Conservation (phyloP, 2,113 vertebrate species). For the Ctenomys sociabilis region DNA sequence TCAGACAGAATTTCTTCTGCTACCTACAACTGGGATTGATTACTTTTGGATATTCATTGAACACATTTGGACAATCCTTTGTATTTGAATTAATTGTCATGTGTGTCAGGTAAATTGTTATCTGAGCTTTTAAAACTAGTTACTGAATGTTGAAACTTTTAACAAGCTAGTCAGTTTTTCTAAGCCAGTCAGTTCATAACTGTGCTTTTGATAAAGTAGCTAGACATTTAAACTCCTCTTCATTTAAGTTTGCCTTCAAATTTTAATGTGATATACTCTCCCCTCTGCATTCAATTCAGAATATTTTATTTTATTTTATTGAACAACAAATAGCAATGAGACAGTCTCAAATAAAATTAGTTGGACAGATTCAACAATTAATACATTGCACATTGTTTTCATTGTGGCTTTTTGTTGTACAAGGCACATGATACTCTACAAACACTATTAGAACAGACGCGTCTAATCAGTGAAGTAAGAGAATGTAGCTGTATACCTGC, state of each 20-base stretch:
- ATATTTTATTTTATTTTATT: no score
- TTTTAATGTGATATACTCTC: conserved; percentile 27
- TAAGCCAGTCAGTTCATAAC: not conserved
- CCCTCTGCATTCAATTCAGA: not conserved
- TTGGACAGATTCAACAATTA: no score
- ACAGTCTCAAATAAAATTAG: no score
- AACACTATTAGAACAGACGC: no score
- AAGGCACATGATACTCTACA: no score
- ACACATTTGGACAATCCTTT: not conserved
- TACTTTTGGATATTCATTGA: not conserved
- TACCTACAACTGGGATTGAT: not conserved
- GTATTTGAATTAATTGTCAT: conserved; percentile 5
- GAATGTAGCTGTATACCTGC: no score
- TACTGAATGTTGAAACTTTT: conserved; percentile 21
- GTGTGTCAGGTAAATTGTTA: not conserved
- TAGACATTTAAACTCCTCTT: conserved; percentile 21
- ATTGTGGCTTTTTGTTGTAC: no score
- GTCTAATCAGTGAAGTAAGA: no score
- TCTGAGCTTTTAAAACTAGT: not conserved
- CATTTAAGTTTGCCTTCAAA: not conserved
- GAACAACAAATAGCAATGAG: no score
- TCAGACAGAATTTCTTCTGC: no score
- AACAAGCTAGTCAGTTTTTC: not conserved
- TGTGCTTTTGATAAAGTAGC: not conserved
- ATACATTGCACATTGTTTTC: no score